Conservation (phyloP, 30 jellyfish, hydroid and myxozoan species). For the Aurelia aurita complex sp. Pacific region DNA sequence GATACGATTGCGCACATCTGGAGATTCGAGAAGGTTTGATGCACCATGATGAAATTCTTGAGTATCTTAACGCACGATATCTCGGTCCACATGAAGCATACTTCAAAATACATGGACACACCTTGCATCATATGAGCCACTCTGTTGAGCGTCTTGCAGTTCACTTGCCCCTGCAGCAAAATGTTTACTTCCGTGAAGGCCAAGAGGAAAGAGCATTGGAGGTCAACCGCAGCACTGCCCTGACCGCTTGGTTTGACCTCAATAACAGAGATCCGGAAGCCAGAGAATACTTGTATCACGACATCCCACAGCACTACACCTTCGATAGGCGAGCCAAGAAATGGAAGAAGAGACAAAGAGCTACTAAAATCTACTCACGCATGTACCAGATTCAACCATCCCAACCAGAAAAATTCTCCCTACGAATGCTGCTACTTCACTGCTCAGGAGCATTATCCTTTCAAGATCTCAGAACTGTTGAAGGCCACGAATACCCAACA, state of each 20-base stretch:
- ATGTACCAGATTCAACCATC: not conserved
- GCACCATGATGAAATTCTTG: too few species aligned
- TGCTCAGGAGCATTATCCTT: not conserved
- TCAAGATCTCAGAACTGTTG: not conserved
- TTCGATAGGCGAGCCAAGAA: slow-evolving; percentile 3
- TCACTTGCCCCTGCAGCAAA: slow-evolving; percentile 65
- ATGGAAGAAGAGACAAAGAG: not conserved
- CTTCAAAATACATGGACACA: not conserved
- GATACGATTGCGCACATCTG: not conserved
- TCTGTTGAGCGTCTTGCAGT: slow-evolving; percentile 55
- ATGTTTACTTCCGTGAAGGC: slow-evolving; percentile 63
- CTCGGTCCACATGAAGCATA: slow-evolving; percentile 33
- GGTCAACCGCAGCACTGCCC: slow-evolving; percentile 23
- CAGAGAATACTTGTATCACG: not conserved
- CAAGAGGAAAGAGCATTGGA: slow-evolving; percentile 51
- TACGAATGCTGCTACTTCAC: not conserved
- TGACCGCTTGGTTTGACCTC: slow-evolving; percentile 53
- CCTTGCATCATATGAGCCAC: not conserved
- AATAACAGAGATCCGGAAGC: not conserved
- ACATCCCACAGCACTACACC: slow-evolving; percentile 45
- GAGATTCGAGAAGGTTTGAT: not conserved
- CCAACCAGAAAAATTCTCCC: not conserved
- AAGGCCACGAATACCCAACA: not conserved
- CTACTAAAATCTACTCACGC: not conserved
- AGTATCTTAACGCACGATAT: slow-evolving; percentile 19